Conservation (phyloP, 2,113 vertebrate genomes). For the Bos indicus region DNA sequence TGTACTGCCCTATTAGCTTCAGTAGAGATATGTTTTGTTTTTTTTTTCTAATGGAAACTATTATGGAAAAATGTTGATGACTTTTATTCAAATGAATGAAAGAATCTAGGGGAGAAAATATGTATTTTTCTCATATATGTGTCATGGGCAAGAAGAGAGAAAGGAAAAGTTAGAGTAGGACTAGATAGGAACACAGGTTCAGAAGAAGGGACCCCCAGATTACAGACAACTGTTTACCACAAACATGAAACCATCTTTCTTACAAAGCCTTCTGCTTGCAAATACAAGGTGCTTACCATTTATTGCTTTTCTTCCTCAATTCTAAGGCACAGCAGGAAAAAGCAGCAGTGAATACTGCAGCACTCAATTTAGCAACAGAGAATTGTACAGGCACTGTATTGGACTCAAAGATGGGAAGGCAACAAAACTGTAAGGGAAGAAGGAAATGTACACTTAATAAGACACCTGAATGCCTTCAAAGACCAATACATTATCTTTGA, state of each 20-base stretch:
- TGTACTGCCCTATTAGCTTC: slow-evolving; percentile 63
- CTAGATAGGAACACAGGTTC: not conserved
- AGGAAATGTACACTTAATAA: not conserved
- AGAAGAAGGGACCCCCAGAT: not conserved
- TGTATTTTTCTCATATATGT: not conserved
- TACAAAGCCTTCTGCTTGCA: not conserved
- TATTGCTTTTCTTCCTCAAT: not conserved
- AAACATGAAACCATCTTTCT: not conserved
- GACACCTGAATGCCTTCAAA: not conserved
- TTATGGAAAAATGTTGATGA: not conserved
- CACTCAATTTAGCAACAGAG: not conserved
- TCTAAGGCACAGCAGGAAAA: not conserved
- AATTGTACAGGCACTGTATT: not conserved
- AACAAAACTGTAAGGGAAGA: not conserved
- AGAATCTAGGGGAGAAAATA: not conserved
- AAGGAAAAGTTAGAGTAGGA: not conserved
- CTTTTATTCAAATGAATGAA: not conserved
- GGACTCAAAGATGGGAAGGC: not conserved
- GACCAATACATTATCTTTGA: not conserved
- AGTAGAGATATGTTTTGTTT: not conserved
- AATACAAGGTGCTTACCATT: not conserved
- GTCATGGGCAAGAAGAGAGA: not conserved
- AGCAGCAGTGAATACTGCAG: not conserved
- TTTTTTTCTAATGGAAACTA: not conserved
- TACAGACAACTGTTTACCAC: not conserved